A percentile compares a stretch with the other conserved stretches of the same genome.
Conservation (phyloP, 2,113 vertebrate genomes). For the Pyrgilauda ruficollis region DNA sequence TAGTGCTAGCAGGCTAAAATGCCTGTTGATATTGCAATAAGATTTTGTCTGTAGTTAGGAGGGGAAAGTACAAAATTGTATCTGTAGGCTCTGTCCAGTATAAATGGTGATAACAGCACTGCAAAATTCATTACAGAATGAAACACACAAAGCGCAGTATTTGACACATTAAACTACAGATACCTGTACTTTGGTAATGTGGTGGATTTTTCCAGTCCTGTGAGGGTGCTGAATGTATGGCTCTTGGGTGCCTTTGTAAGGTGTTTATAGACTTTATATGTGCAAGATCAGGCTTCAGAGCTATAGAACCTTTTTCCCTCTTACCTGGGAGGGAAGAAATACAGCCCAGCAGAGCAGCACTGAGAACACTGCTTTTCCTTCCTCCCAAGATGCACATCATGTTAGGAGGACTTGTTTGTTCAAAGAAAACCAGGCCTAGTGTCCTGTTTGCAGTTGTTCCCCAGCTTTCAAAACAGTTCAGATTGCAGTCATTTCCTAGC, state of each 20-base stretch:
- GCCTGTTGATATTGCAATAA: background rate
- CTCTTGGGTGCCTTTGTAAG: background rate
- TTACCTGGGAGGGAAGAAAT: background rate
- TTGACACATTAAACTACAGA: background rate
- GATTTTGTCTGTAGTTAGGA: background rate
- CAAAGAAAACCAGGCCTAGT: background rate
- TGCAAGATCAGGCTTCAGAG: background rate
- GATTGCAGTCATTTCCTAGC: slow-evolving; percentile 3
- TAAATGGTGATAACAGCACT: background rate
- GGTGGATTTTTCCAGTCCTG: background rate
- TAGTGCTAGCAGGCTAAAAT: background rate
- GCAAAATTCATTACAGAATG: background rate
- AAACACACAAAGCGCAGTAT: background rate
- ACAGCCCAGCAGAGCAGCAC: background rate
- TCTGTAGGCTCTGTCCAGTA: background rate
- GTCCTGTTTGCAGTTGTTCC: background rate
- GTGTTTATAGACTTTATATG: background rate
- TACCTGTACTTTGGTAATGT: background rate
- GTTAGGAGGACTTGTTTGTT: background rate
- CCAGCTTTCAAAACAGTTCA: background rate
- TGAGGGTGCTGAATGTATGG: background rate
- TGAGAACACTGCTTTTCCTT: background rate
- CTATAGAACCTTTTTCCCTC: background rate
- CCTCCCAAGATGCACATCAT: background rate
- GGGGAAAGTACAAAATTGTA: background rate